A percentile compares a stretch with the other conserved stretches of the same genome.
These are phyloP conservation scores for Thunnus thynnus DNA, from an alignment of 2,113 vertebrate genomes.

Conservation along the genomic window DNA sequence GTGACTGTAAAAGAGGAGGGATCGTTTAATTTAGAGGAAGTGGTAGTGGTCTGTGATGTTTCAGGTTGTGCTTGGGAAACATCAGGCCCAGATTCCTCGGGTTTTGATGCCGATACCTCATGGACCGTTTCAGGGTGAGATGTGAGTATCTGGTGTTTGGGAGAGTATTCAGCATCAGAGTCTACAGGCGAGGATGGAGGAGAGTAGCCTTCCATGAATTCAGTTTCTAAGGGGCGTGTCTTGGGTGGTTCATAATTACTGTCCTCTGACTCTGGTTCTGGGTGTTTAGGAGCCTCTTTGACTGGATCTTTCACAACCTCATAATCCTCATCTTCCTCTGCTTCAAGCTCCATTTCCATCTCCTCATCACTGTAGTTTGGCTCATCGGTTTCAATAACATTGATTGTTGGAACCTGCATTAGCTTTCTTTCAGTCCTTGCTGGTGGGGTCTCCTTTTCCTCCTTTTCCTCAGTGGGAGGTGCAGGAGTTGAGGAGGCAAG, in stretches of 20 bases:
- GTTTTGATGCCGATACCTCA: constrained; percentile 19
- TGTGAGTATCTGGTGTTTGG: constrained; percentile 57
- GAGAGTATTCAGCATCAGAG: constrained; percentile 73
- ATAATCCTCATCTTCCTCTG: constrained; percentile 69
- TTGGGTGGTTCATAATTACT: constrained; percentile 44
- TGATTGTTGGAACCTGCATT: constrained; percentile 86
- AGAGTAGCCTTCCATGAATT: constrained; percentile 77
- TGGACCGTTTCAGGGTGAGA: constrained; percentile 26
- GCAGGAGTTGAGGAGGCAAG: background rate
- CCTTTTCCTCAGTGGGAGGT: constrained; percentile 50
- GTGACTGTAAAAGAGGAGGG: constrained; percentile 20
- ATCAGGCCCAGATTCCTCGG: constrained; percentile 23
- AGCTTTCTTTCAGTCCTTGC: constrained; percentile 68
- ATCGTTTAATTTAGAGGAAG: constrained; percentile 6
- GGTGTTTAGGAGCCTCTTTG: constrained; percentile 40
- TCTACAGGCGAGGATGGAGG: constrained; percentile 76
- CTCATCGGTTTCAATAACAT: constrained; percentile 86
- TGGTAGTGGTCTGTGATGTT: constrained; percentile 20
- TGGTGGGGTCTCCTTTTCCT: constrained; percentile 51
- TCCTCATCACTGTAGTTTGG: constrained; percentile 84
- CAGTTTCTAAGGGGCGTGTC: constrained; percentile 64
- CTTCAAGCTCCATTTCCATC: constrained; percentile 73
- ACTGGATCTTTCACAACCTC: constrained; percentile 66
- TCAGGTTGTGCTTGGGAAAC: constrained; percentile 27
- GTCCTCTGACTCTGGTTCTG: constrained; percentile 41